phyloP scores from a whole-genome alignment of 1,140 invertebrate species.

The Drosophila trapezifrons region DNA sequence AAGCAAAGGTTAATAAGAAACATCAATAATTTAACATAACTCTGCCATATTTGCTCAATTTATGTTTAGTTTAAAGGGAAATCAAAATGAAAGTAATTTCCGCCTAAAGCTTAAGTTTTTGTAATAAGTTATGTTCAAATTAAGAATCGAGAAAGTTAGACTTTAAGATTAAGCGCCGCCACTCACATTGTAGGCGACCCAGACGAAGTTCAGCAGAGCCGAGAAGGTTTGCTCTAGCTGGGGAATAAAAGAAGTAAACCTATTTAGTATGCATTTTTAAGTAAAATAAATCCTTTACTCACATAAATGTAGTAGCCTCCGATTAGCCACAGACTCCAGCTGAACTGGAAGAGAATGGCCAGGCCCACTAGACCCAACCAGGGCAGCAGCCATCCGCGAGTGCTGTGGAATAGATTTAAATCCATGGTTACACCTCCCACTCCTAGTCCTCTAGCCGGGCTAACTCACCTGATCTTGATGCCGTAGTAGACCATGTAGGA shows the following conservation, averaged over 20 bases:
- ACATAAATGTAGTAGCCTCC: slow-evolving; percentile 96
- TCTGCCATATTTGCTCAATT: too few species aligned
- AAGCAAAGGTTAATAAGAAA: not conserved
- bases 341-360: slow-evolving; percentile 90
- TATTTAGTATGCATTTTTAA: not conserved
- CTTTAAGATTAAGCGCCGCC: not conserved
- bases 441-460: too few species aligned
- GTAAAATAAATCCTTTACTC: slow-evolving; percentile 84
- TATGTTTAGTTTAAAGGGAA: too few species aligned
- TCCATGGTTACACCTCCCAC: too few species aligned
- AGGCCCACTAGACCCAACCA: slow-evolving; percentile 90
- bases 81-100: too few species aligned
- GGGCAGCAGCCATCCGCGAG: slow-evolving; percentile 91
- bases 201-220: slow-evolving; percentile 90
- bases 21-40: too few species aligned
- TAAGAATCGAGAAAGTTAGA: not conserved
- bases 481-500: slow-evolving; percentile 87
- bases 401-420: slow-evolving; percentile 36
- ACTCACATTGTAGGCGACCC: slow-evolving; percentile 93
- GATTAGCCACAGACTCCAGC: slow-evolving; percentile 92
- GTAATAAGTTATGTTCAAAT: too few species aligned
- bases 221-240: slow-evolving; percentile 91
- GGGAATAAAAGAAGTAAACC: slow-evolving; percentile 45
- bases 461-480: slow-evolving; percentile 83
- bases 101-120: not conserved